Percentiles rank a stretch among this genome's conserved stretches.
phyloP scores from a whole-genome alignment of 1,140 invertebrate species.

The Brevipalpus yothersi region DNA sequence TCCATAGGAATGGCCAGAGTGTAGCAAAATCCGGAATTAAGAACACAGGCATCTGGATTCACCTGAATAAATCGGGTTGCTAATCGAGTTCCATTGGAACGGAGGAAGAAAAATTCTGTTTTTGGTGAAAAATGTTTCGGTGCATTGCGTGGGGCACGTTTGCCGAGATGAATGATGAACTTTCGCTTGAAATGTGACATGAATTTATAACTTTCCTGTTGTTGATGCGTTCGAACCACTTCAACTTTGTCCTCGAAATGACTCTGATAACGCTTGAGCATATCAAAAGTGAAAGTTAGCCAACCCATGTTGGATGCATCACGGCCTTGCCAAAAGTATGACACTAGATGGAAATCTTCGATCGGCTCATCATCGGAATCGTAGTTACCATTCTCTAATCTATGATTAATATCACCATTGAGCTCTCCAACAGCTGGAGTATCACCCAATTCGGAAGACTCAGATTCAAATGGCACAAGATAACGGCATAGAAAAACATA shows the following conservation, averaged over 20 bases:
- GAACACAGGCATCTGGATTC: constrained; percentile 37
- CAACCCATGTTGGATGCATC: constrained; percentile 97
- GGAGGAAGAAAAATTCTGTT: constrained; percentile 41
- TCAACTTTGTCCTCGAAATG: constrained; percentile 85
- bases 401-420: background rate
- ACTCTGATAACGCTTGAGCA: constrained; percentile 91
- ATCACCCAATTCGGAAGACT: constrained; percentile 12
- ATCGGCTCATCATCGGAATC: constrained; percentile 37
- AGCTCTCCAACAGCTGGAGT: background rate
- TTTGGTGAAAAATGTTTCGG: constrained; percentile 12
- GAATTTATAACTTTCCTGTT: constrained; percentile 97
- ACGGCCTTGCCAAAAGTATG: constrained; percentile 98
- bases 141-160: constrained; percentile 26
- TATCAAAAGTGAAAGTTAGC: constrained; percentile 91
- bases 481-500: constrained; percentile 96
- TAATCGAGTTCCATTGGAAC: constrained; percentile 80
- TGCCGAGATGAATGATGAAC: constrained; percentile 80
- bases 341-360: constrained; percentile 81
- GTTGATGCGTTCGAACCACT: constrained; percentile 83
- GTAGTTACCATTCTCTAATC: constrained; percentile 16
- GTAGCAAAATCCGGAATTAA: constrained; percentile 26
- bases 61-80: constrained; percentile 76
- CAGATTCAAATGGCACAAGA: constrained; percentile 42
- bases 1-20: constrained; percentile 27
- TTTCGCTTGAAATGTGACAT: constrained; percentile 89